Evolutionary conservation across 2,113 vertebrate genomes (phyloP).

Genomic region (Petrocephalus zakoni): DNA sequence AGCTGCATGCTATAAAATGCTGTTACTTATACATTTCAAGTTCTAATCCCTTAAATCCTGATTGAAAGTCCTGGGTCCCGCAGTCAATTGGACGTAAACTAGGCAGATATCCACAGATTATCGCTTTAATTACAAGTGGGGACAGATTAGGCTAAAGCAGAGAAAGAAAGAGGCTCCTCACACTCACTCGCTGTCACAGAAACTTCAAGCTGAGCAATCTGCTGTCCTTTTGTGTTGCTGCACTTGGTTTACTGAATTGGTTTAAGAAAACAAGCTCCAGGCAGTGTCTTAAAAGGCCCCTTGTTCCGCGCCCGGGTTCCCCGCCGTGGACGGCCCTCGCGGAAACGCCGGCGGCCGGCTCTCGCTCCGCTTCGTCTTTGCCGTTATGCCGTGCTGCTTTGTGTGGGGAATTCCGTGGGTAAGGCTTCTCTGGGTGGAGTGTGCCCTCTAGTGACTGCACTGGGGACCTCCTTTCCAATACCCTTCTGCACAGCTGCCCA

Average conservation of each 20-base stretch:
- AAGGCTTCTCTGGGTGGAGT: slow-evolving; percentile 13
- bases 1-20: not conserved
- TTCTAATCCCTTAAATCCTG: slow-evolving; percentile 5
- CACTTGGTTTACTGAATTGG: slow-evolving; percentile 46
- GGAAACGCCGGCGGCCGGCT: slow-evolving; percentile 45
- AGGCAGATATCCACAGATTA: slow-evolving; percentile 37
- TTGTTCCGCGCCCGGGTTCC: slow-evolving; percentile 40
- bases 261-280: slow-evolving; percentile 40
- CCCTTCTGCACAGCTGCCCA: not conserved
- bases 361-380: slow-evolving; percentile 45
- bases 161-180: slow-evolving; percentile 37
- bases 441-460: slow-evolving; percentile 40
- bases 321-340: slow-evolving; percentile 47
- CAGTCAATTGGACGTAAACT: slow-evolving; percentile 16
- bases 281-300: slow-evolving; percentile 34
- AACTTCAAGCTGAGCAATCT: slow-evolving; percentile 46
- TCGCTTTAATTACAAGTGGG: slow-evolving; percentile 35
- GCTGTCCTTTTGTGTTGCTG: slow-evolving; percentile 37
- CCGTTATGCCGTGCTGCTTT: slow-evolving; percentile 36
- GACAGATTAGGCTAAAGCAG: slow-evolving; percentile 38
- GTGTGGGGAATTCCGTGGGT: not conserved
- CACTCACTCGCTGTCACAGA: slow-evolving; percentile 56
- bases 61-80: not conserved
- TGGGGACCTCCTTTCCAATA: not conserved
- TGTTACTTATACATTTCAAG: not conserved